phyloP scores from a whole-genome alignment of 2,888 invertebrate species.

The Uropetala carovei region DNA sequence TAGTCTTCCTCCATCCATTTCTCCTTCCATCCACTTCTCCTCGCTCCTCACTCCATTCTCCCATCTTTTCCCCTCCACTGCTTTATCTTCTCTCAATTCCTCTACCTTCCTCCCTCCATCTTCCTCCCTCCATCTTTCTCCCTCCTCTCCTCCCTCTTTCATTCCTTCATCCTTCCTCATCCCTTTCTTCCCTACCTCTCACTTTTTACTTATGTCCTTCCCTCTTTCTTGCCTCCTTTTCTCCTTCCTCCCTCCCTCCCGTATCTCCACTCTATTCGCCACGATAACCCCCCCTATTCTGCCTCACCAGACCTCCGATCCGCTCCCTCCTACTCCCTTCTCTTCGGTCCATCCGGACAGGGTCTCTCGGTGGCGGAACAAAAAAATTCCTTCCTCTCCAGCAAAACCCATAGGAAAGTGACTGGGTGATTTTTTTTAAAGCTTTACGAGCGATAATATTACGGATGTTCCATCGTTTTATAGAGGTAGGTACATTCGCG shows the following conservation, averaged over 20 bases:
- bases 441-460: slow-evolving; percentile 59
- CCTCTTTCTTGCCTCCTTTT: neutral
- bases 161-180: neutral
- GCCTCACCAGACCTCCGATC: neutral
- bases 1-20: too few relatives aligned
- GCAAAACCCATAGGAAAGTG: neutral
- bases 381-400: neutral
- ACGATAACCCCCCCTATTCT: neutral
- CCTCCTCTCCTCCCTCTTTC: neutral
- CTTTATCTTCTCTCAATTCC: neutral
- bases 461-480: slow-evolving; percentile 46
- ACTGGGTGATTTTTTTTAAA: neutral
- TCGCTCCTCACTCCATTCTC: too few relatives aligned
- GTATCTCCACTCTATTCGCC: neutral
- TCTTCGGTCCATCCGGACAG: neutral
- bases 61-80: neutral
- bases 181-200: neutral
- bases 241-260: neutral
- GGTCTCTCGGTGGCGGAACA: slow-evolving; percentile 2
- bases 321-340: neutral
- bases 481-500: slow-evolving; percentile 47
- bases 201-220: neutral
- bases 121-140: neutral
- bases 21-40: too few relatives aligned
- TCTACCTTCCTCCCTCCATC: neutral